phyloP scores from a whole-genome alignment of 2,888 invertebrate genomes.

The Noctua janthe region DNA sequence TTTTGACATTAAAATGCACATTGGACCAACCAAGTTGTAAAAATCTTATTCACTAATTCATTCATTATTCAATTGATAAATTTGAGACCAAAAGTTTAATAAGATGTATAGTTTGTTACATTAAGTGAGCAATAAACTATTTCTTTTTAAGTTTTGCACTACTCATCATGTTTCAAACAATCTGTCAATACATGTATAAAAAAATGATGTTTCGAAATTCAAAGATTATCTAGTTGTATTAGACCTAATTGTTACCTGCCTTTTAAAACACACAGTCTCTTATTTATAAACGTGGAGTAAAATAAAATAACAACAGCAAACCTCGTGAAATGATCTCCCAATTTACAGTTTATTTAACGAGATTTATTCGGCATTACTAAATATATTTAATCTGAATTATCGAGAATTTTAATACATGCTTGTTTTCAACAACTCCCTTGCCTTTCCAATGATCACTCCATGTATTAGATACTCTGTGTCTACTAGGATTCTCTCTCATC shows the following conservation, averaged over 20 bases:
- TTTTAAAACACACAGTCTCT: neutral
- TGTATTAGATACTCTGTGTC: constrained; percentile 5
- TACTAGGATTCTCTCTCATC: constrained; percentile 31
- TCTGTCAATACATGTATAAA: neutral
- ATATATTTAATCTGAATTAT: neutral
- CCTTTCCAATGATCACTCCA: neutral
- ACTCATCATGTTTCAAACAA: neutral
- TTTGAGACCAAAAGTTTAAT: neutral
- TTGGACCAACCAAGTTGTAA: no score
- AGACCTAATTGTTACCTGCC: no score
- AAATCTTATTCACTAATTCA: no score
- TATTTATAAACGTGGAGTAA: neutral
- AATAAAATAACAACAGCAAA: neutral
- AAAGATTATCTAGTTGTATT: neutral
- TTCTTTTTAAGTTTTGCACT: neutral
- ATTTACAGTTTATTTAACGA: neutral
- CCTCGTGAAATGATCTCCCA: neutral
- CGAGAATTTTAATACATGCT: neutral
- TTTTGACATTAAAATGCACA: neutral
- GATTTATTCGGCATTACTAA: neutral
- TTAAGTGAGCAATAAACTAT: neutral
- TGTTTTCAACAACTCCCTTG: neutral
- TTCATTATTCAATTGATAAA: neutral
- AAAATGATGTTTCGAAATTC: neutral
- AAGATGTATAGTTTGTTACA: neutral